phyloP scores from a whole-genome alignment of 2,113 vertebrate species.

The Phaethornis superciliosus region DNA sequence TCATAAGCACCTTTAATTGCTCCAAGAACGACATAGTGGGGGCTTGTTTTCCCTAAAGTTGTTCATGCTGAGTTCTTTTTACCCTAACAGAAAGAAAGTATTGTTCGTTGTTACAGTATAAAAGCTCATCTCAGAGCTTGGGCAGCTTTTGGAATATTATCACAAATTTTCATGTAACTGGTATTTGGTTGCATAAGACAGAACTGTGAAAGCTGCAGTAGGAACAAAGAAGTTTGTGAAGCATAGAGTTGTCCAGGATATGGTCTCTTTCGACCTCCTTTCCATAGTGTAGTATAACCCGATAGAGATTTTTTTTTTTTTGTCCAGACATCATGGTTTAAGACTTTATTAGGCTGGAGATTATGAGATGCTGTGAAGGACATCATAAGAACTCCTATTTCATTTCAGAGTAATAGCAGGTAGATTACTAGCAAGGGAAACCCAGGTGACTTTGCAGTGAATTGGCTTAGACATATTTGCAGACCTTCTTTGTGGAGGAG shows the following conservation, averaged over 20 bases:
- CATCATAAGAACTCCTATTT: neutral
- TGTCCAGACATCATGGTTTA: neutral
- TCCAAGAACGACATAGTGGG: neutral
- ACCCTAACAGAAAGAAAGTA: neutral
- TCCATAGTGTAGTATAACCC: neutral
- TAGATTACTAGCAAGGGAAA: neutral
- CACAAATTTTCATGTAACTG: neutral
- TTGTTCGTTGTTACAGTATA: neutral
- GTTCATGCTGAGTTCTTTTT: neutral
- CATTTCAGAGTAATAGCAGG: neutral
- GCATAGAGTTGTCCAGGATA: neutral
- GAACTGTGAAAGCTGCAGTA: neutral
- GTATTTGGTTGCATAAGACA: neutral
- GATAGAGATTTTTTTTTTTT: neutral
- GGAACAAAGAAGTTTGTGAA: neutral
- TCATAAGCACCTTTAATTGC: neutral
- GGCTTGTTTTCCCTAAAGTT: neutral
- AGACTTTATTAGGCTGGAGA: neutral
- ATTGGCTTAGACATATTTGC: neutral
- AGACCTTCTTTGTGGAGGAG: neutral
- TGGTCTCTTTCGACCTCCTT: neutral
- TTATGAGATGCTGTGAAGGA: neutral
- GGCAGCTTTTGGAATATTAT: neutral
- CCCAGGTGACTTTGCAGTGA: neutral
- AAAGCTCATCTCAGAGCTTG: neutral